These are phyloP conservation scores for Agrilus mali DNA, from an alignment of 2,888 invertebrate genomes.

Conservation along the genomic window DNA sequence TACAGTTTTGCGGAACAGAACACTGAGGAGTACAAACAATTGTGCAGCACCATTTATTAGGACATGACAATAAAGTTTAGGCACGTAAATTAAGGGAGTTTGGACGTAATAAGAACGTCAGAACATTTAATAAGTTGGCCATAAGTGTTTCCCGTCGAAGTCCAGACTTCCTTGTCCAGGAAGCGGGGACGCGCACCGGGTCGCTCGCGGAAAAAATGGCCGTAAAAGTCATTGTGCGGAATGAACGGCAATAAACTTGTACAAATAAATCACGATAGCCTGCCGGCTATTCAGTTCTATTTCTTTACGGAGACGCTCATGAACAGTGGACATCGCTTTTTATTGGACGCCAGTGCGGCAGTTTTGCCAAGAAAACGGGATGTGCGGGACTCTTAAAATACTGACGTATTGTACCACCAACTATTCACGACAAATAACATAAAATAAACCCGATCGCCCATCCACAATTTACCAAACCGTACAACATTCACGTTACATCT, in stretches of 20 bases:
- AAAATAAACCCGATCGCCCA: no score
- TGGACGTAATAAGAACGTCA: slow-evolving; percentile 2
- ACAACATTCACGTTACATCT: no score
- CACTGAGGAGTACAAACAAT: neutral
- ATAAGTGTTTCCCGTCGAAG: neutral
- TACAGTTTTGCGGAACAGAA: no score
- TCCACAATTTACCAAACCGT: no score
- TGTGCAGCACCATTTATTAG: neutral
- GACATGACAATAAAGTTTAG: neutral
- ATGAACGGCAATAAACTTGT: slow-evolving; percentile 31
- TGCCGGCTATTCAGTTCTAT: no score
- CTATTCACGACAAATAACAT: no score
- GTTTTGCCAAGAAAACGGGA: no score
- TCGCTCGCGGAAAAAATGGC: slow-evolving; percentile 23
- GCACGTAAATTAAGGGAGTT: neutral
- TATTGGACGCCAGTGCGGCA: no score
- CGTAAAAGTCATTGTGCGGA: slow-evolving; percentile 31
- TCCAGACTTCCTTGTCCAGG: neutral
- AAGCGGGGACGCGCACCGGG: neutral
- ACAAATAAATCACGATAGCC: slow-evolving; percentile 28
- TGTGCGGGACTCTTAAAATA: no score
- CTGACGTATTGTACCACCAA: no score
- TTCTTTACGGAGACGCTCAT: no score
- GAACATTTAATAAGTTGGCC: slow-evolving; percentile 1
- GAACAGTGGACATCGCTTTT: no score